These are phyloP conservation scores for Fringilla coelebs DNA, from an alignment of 2,797 vertebrate species.

Conservation along the genomic window DNA sequence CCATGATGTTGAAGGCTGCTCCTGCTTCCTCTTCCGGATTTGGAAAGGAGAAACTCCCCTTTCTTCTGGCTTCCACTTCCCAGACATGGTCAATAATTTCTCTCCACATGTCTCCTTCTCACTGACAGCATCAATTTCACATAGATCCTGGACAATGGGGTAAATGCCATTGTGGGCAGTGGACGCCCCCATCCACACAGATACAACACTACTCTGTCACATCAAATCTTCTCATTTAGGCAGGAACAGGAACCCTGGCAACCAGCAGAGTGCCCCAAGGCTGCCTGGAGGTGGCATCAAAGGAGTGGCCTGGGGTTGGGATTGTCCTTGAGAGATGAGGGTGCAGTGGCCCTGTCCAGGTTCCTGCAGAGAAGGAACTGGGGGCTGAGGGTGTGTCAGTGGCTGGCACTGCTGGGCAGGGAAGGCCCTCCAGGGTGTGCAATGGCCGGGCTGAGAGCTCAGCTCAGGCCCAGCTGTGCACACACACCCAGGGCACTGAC, in stretches of 20 bases:
- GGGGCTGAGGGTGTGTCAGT: neutral
- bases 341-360: neutral
- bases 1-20: too few relatives aligned
- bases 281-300: neutral
- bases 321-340: neutral
- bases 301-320: neutral
- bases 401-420: neutral
- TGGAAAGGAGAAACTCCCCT: neutral
- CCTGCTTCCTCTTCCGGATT: rapidly evolving
- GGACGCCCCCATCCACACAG: neutral
- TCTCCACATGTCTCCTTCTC: neutral
- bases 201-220: neutral
- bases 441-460: too few relatives aligned
- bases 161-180: too few relatives aligned
- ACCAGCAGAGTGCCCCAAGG: neutral
- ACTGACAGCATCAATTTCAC: neutral
- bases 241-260: neutral
- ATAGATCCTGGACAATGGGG: neutral
- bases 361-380: neutral
- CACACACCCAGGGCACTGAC: too few relatives aligned
- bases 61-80: rapidly evolving
- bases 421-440: too few relatives aligned
- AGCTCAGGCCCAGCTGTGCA: too few relatives aligned
- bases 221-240: neutral
- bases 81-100: rapidly evolving